Evolutionary conservation across 2,797 vertebrate species (phyloP).

Genomic region (Chelidonichthys spinosus): DNA sequence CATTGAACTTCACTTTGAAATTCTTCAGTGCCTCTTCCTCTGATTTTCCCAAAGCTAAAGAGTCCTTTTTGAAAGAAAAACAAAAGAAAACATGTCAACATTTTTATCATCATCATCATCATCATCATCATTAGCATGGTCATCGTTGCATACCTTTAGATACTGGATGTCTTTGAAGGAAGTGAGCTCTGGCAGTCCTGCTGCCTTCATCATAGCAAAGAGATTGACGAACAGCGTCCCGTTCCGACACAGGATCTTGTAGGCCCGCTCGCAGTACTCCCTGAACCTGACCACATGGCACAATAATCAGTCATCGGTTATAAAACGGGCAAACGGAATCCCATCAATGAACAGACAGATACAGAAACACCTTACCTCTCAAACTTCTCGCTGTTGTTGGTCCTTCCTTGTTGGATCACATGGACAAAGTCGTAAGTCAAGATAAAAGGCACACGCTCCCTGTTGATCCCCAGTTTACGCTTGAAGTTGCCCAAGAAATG

Average conservation of each 20-base stretch:
- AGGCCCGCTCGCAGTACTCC: slow-evolving; percentile 94
- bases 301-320: neutral
- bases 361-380: slow-evolving; percentile 86
- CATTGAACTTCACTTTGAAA: slow-evolving; percentile 98
- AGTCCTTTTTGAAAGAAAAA: slow-evolving; percentile 86
- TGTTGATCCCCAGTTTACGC: slow-evolving; percentile 98
- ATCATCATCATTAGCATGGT: neutral
- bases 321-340: slow-evolving; percentile 7
- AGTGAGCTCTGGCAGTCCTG: slow-evolving; percentile 95
- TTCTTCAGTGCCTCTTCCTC: slow-evolving; percentile 97
- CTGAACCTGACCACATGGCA: slow-evolving; percentile 88
- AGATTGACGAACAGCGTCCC: slow-evolving; percentile 96
- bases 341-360: neutral
- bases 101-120: neutral
- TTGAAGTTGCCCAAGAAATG: slow-evolving; percentile 99
- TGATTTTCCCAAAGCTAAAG: slow-evolving; percentile 93
- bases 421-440: slow-evolving; percentile 98
- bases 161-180: slow-evolving; percentile 99
- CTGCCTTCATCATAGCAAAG: slow-evolving; percentile 97
- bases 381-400: slow-evolving; percentile 97
- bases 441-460: slow-evolving; percentile 98
- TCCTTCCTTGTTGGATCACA: slow-evolving; percentile 96
- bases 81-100: slow-evolving; percentile 6
- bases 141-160: slow-evolving; percentile 88
- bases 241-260: slow-evolving; percentile 95